Conservation (phyloP, 2,888 invertebrate species). For the Hemithea aestivaria region DNA sequence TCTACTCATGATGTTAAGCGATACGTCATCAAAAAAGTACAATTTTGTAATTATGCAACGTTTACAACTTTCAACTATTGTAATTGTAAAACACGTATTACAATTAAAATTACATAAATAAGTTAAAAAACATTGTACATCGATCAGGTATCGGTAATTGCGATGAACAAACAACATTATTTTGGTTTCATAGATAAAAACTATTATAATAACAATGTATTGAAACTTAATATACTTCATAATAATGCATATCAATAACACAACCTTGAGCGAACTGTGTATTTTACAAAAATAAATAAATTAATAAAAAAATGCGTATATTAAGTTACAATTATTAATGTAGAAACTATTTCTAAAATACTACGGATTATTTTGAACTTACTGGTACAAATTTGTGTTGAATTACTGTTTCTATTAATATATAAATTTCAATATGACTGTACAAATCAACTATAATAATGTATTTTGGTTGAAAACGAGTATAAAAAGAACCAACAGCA, state of each 20-base stretch:
- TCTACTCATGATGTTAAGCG: too few relatives aligned
- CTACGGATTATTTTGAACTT: conserved; percentile 14
- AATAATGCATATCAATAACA: conserved; percentile 38
- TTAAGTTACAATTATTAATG: not conserved
- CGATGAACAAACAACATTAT: conserved; percentile 40
- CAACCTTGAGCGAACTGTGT: conserved; percentile 70
- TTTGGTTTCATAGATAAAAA: conserved; percentile 37
- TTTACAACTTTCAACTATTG: not conserved
- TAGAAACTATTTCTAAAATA: conserved; percentile 1
- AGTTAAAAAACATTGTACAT: conserved; percentile 51
- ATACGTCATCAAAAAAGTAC: conserved; percentile 1
- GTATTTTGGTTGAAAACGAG: too few relatives aligned
- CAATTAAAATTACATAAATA: conserved; percentile 11
- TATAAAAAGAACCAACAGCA: too few relatives aligned
- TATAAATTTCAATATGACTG: too few relatives aligned
- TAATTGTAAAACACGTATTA: conserved; percentile 5
- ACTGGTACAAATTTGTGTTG: conserved; percentile 5
- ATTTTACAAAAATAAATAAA: conserved; percentile 23
- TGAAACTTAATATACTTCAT: conserved; percentile 10
- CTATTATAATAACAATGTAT: conserved; percentile 18
- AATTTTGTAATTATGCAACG: conserved; percentile 4
- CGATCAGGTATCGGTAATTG: conserved; percentile 61
- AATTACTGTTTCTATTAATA: too few relatives aligned
- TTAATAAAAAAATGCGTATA: conserved; percentile 14
- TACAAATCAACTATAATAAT: too few relatives aligned